phyloP scores from a whole-genome alignment of 2,113 vertebrate species.

The Mastomys coucha region DNA sequence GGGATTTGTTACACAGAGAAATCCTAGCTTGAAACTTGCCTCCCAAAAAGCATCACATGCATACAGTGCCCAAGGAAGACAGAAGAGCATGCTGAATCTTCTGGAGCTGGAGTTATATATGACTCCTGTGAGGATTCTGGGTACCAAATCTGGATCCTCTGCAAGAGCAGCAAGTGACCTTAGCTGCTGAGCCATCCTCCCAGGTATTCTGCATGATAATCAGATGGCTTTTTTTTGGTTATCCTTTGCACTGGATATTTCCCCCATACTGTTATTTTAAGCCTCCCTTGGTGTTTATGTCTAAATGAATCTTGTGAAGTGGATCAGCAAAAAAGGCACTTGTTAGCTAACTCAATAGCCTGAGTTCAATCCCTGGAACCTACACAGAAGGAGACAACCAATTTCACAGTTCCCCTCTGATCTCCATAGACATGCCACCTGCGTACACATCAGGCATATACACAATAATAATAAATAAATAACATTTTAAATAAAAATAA shows the following conservation, averaged over 20 bases:
- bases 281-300: not conserved
- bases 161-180: not conserved
- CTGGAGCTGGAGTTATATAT: too few species aligned
- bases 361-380: not conserved
- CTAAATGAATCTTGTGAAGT: not conserved
- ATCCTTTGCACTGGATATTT: not conserved
- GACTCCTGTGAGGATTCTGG: too few species aligned
- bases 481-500: not conserved
- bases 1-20: too few species aligned
- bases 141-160: not conserved
- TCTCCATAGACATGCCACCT: not conserved
- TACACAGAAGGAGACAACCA: not conserved
- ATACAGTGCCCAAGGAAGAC: too few species aligned
- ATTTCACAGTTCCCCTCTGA: not conserved
- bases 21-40: too few species aligned
- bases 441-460: not conserved
- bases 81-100: too few species aligned
- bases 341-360: not conserved
- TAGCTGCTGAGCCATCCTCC: not conserved
- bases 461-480: not conserved
- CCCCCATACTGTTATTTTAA: not conserved
- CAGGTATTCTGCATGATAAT: not conserved
- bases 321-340: not conserved
- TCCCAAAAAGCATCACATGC: not conserved
- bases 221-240: not conserved